Percentiles rank a stretch among this genome's conserved stretches.
Evolutionary conservation across 2,797 vertebrate genomes (phyloP).

Genomic region (Eulemur rubriventer): DNA sequence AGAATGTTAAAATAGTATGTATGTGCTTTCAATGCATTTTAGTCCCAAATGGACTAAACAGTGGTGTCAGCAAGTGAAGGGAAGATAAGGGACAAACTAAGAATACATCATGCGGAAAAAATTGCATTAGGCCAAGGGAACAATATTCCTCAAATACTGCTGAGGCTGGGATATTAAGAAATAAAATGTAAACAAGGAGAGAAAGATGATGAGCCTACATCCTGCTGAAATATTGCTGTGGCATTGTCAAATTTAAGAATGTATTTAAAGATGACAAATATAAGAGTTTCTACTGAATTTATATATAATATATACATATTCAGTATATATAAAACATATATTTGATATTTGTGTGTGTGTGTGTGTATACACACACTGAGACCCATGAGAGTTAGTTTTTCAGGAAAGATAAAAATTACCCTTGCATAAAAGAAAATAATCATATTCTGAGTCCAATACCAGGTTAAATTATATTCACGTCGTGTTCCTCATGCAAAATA

Average conservation of each 20-base stretch:
- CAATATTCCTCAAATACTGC: constrained; percentile 77
- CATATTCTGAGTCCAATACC: constrained; percentile 13
- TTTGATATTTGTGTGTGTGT: background rate
- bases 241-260: constrained; percentile 35
- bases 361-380: background rate
- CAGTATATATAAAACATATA: background rate
- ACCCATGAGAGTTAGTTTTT: background rate
- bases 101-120: constrained; percentile 80
- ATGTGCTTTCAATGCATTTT: constrained; percentile 79
- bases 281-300: background rate
- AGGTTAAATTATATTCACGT: constrained; percentile 45
- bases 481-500: constrained; percentile 53
- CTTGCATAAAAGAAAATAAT: constrained; percentile 67
- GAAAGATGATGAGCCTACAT: constrained; percentile 45
- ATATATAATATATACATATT: background rate
- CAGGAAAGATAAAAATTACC: constrained; percentile 50
- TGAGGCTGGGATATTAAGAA: constrained; percentile 80
- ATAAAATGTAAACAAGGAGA: constrained; percentile 80
- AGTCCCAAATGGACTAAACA: constrained; percentile 75
- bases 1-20: constrained; percentile 54
- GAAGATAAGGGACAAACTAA: constrained; percentile 80
- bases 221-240: constrained; percentile 64
- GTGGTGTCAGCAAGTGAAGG: constrained; percentile 79
- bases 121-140: constrained; percentile 79
- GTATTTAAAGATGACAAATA: background rate